Percentiles rank a stretch among this genome's conserved stretches.
Evolutionary conservation across 2,113 vertebrate species (phyloP).

Genomic region (Cephalopholis sonnerati): DNA sequence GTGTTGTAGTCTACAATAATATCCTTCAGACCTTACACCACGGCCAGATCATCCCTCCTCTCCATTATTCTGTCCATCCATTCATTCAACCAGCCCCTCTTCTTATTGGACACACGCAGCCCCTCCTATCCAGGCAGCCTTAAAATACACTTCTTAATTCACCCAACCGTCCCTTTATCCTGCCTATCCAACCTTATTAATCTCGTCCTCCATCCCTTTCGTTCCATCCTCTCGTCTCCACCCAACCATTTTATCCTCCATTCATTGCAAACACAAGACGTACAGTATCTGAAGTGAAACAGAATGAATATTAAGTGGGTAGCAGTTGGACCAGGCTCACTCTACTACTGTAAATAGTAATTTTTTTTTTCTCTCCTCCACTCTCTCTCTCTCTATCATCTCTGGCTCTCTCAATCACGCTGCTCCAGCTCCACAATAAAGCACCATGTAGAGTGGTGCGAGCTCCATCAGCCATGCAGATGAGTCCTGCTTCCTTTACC

Average conservation of each 20-base stretch:
- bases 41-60: conserved; percentile 24
- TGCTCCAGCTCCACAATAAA: conserved; percentile 46
- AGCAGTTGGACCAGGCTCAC: conserved; percentile 51
- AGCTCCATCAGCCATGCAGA: conserved; percentile 84
- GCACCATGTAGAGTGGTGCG: conserved; percentile 37
- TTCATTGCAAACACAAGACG: conserved; percentile 62
- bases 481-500: conserved; percentile 82
- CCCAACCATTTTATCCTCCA: conserved; percentile 55
- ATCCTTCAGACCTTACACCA: conserved; percentile 22
- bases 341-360: conserved; percentile 37
- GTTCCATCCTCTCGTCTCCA: conserved; percentile 53
- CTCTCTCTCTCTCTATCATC: conserved; percentile 39
- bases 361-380: neutral
- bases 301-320: conserved; percentile 74
- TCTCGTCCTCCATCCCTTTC: conserved; percentile 43
- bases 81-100: conserved; percentile 17
- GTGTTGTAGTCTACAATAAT: conserved; percentile 28
- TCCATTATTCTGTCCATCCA: conserved; percentile 29
- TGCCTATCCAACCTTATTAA: conserved; percentile 52
- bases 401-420: conserved; percentile 50
- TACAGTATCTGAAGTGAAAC: conserved; percentile 70
- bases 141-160: conserved; percentile 47
- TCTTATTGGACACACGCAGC: conserved; percentile 19
- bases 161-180: conserved; percentile 39
- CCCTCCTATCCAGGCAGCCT: conserved; percentile 37